Conservation (phyloP, 1,140 invertebrate species). For the Lepeophtheirus salmonis region DNA sequence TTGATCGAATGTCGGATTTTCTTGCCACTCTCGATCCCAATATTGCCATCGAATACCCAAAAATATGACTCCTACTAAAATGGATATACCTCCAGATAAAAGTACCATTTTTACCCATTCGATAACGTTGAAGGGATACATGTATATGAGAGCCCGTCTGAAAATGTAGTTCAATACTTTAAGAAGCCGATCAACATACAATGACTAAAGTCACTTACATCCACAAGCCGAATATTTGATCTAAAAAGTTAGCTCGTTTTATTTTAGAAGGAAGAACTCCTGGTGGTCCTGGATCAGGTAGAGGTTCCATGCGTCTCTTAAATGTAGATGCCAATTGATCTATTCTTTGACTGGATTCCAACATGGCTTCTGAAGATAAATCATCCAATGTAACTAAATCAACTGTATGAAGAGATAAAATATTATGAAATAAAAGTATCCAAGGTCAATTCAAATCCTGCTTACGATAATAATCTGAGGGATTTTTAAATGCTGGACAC, state of each 20-base stretch:
- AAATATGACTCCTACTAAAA: conserved; percentile 65
- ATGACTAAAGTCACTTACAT: too few species aligned
- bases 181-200: neutral
- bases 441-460: too few species aligned
- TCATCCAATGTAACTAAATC: conserved; percentile 82
- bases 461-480: conserved; percentile 79
- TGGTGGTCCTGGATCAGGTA: conserved; percentile 55
- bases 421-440: neutral
- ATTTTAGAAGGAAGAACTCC: conserved; percentile 45
- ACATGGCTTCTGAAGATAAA: conserved; percentile 70
- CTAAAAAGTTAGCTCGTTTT: conserved; percentile 36
- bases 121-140: conserved; percentile 63
- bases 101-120: conserved; percentile 53
- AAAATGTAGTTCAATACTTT: conserved; percentile 19
- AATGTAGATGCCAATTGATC: conserved; percentile 69
- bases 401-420: conserved; percentile 37
- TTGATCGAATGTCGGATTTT: conserved; percentile 21
- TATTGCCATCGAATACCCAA: conserved; percentile 61
- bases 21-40: conserved; percentile 31
- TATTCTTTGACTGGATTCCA: conserved; percentile 78
- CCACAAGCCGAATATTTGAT: conserved; percentile 46
- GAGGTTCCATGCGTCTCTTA: conserved; percentile 39
- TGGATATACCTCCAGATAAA: conserved; percentile 52
- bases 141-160: conserved; percentile 51
- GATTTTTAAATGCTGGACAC: conserved; percentile 86